Evolutionary conservation across 2,797 vertebrate genomes (phyloP), one percentile per base, ranked within the genome.

Genomic region (Zenarchopterus dispar): DNA sequence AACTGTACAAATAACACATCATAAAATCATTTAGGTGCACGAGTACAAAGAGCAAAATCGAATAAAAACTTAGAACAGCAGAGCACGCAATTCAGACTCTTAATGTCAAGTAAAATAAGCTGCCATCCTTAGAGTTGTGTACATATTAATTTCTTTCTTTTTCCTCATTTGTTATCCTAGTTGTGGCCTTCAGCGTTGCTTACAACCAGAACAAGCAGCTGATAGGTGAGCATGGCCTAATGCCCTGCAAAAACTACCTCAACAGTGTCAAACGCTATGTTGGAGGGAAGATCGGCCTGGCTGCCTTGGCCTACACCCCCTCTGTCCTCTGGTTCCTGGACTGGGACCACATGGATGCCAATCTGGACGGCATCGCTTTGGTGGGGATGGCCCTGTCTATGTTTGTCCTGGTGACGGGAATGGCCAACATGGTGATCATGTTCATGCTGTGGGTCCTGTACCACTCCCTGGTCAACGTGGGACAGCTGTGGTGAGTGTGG

Each of bases 371-470:
- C 56, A 86, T 98, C 0, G 95, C 97, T 1, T 50, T 97, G 62
- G 33, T 67, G 0, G 97, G 97, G 18, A 77, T 97, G 91, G 88
- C 67, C 0, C 17, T 93, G 56, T 96, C 97, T 0, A 85, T 87
- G 0, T 95, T 95, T 1, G 84, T 98, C 13, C 56, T 96, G 61
- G 11, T 95, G 26, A 85, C 88, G 0, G 96, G 97, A 31, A 94
- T 88, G 46, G 96, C 96, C 65, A 99, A 98, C 68, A 94, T 98
- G 95, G 39, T 96, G 13, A 91, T 99, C 78, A 99, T 98, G 97
- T 60, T 48, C 8, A 5, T 80, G 0, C 92, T 99, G 50, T 99
- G 97, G 97, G 73, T 90, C 17, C 94, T 99, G 16, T 99, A 98
- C 91, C 94, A 96, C 79, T 99, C 97, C 0, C 41, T 99, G 75